Conservation (phyloP, 1,140 invertebrate species). For the Neotoxoptera formosana region DNA sequence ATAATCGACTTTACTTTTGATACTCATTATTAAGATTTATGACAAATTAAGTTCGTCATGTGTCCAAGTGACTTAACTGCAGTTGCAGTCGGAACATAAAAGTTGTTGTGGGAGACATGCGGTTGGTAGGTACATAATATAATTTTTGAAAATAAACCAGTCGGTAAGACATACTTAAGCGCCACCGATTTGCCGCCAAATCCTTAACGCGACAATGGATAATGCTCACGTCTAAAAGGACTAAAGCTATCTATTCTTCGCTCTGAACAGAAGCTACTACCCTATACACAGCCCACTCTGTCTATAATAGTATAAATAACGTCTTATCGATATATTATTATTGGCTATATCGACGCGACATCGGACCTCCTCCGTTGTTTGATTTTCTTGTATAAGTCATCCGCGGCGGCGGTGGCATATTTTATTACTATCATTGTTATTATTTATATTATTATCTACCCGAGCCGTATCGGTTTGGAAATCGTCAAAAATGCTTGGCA, state of each 20-base stretch:
- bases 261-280: background rate
- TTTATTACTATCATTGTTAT: background rate
- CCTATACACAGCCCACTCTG: background rate
- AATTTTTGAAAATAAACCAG: background rate
- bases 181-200: background rate
- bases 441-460: background rate
- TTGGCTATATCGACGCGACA: background rate
- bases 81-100: background rate
- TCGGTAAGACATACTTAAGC: background rate
- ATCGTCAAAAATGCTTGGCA: background rate
- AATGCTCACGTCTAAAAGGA: background rate
- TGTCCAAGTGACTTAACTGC: too few species aligned
- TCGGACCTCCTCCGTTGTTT: background rate
- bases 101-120: background rate
- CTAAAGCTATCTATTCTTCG: too few species aligned
- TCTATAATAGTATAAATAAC: background rate
- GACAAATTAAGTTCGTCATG: too few species aligned
- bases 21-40: background rate
- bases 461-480: background rate
- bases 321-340: background rate
- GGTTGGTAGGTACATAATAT: background rate
- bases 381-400: background rate
- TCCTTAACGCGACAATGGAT: too few species aligned
- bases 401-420: background rate
- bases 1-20: background rate